Base-by-base conservation (phyloP, 1,140 invertebrate species). In the Archivesica marissinica region DNA sequence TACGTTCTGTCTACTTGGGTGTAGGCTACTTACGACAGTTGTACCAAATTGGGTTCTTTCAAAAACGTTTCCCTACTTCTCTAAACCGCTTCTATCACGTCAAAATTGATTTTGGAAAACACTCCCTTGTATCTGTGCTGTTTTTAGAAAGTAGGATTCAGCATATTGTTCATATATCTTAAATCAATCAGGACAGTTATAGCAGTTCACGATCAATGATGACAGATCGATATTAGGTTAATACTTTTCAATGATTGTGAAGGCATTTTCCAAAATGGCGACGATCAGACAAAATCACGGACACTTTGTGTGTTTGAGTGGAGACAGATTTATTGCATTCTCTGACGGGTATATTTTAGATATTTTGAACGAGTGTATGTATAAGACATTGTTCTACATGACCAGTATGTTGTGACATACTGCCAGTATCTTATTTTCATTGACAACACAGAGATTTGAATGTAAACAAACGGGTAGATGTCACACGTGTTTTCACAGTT, bases 401-500 rank as follows among this genome's bases (percentile, higher is more conserved):
- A 50, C 20, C 2, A 56, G 38, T 59, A n/a, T 9, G 17, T 38
- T 25, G 4, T 23, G 54, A 56, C 38, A 44, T 76, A 41, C n/a
- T 66, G 44, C 20, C 38, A 66, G 25, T 44, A 11, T 50, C 7
- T 79, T 50, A 66, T 64, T 66, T 59, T 64, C 25, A 47, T 23
- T 20, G 38, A 79, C 50, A 79, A 79, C 44, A 61, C 28, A 23
- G 1, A 77, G n/a, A 61, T 41, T 41, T 44, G n/a, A 77, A 61
- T 61, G 54, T 77, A 59, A 77, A 77, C 56, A 59, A 80, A 80
- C 59, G 33, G 52, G 68, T 79, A 66, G 25, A 59, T 79, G 77
- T 64, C 56, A 79, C 54, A 74, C 80, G 54, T 83, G 80, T 75
- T 59, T 83, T 83, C 80, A 72, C 80, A 64, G 70, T 75, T 74